Conservation (phyloP, 37 sponge, comb jelly and placozoan genomes). For the Ephydatia muelleri region DNA sequence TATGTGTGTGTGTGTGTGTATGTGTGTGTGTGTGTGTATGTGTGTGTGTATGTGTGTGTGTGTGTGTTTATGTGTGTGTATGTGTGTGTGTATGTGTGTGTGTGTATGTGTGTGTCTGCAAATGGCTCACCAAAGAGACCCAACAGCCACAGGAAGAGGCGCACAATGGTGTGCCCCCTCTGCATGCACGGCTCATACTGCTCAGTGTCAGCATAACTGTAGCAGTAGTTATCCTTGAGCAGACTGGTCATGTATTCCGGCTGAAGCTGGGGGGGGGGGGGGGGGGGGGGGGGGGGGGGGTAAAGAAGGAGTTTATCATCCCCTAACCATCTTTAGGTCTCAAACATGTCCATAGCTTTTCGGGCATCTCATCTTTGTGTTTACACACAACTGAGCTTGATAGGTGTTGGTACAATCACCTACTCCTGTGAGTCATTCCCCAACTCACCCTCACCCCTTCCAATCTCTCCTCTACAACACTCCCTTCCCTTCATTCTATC, state of each 20-base stretch:
- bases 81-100: too few relatives aligned
- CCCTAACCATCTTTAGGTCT: too few relatives aligned
- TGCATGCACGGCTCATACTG: constrained; percentile 11
- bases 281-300: neutral
- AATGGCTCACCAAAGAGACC: constrained; percentile 43
- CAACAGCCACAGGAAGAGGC: constrained; percentile 41
- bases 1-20: too few relatives aligned
- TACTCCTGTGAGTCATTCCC: neutral
- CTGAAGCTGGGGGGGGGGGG: constrained; percentile 3
- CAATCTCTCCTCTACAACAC: too few relatives aligned
- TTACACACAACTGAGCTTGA: too few relatives aligned
- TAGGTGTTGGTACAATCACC: neutral
- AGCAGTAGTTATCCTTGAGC: constrained; percentile 10
- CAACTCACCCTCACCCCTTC: neutral
- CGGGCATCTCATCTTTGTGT: too few relatives aligned
- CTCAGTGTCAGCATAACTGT: neutral
- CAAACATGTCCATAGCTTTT: too few relatives aligned
- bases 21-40: too few relatives aligned
- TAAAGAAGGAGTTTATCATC: too few relatives aligned
- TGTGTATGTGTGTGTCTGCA: neutral
- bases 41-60: too few relatives aligned
- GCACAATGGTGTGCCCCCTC: constrained; percentile 10
- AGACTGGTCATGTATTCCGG: neutral
- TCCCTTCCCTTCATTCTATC: neutral
- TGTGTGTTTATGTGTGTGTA: too few relatives aligned